Conservation (phyloP, 2,113 vertebrate genomes). For the Myotis davidii region DNA sequence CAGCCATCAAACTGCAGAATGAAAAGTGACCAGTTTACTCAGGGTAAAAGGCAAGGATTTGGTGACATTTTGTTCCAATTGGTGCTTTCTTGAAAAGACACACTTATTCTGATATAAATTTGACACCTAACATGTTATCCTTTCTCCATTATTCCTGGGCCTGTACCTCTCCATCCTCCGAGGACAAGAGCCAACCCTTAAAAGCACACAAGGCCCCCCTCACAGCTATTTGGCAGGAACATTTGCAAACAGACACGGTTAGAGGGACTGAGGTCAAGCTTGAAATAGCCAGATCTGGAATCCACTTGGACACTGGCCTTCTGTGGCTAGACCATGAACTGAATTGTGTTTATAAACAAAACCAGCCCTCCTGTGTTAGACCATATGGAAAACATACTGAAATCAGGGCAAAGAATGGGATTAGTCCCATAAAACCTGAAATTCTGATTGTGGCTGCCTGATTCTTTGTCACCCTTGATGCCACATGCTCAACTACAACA, state of each 20-base stretch:
- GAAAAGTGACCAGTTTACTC: conserved; percentile 77
- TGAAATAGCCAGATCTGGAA: not conserved
- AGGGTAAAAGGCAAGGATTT: conserved; percentile 68
- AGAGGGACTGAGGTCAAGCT: not conserved
- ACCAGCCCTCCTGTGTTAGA: not conserved
- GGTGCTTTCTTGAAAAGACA: conserved; percentile 72
- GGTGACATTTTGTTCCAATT: conserved; percentile 73
- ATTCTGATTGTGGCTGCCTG: not conserved
- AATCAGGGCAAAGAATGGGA: not conserved
- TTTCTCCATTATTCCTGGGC: not conserved
- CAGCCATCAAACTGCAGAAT: conserved; percentile 74
- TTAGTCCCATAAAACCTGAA: not conserved
- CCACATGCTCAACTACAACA: not conserved
- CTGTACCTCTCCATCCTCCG: not conserved
- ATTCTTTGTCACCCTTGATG: not conserved
- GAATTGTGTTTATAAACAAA: conserved; percentile 42
- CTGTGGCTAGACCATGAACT: not conserved
- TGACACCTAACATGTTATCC: not conserved
- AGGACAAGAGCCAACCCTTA: not conserved
- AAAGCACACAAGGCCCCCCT: not conserved
- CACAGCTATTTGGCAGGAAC: not conserved
- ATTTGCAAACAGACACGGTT: not conserved
- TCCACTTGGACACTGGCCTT: not conserved
- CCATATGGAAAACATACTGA: not conserved
- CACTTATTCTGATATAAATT: conserved; percentile 69